These are phyloP conservation scores for Chelidonichthys spinosus DNA, from an alignment of 2,797 vertebrate species.

Conservation along the genomic window DNA sequence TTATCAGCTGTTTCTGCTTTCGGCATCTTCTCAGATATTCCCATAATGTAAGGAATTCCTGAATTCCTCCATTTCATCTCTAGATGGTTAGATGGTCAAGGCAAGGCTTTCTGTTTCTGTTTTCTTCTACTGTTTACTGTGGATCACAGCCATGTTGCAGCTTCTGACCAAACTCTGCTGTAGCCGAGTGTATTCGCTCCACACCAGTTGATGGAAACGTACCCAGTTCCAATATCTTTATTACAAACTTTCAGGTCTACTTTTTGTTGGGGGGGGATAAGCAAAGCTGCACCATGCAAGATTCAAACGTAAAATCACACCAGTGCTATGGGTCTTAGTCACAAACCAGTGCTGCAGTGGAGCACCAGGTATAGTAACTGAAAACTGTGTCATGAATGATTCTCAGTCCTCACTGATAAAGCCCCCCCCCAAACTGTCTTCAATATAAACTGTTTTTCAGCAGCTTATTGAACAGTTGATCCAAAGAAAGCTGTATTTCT, in stretches of 20 bases:
- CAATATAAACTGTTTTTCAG: slow-evolving; percentile 3
- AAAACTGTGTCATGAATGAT: no score
- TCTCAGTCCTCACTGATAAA: not conserved
- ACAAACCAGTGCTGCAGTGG: no score
- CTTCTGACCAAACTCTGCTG: not conserved
- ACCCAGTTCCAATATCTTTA: not conserved
- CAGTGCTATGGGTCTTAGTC: not conserved
- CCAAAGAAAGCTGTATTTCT: not conserved
- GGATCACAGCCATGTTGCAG: not conserved
- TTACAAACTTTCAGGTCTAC: not conserved
- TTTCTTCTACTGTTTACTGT: not conserved
- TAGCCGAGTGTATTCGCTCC: not conserved
- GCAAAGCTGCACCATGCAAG: not conserved
- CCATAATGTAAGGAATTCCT: no score
- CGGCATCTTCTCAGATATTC: no score
- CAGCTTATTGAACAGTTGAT: not conserved
- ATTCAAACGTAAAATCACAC: slow-evolving; percentile 29
- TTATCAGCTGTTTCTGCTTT: no score
- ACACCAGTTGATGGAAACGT: not conserved
- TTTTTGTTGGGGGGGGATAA: not conserved
- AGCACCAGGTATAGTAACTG: no score
- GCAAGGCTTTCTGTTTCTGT: no score
- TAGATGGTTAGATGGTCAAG: no score
- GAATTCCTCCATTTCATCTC: no score
- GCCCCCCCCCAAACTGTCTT: not conserved